These are phyloP conservation scores for Oncorhynchus nerka DNA, from an alignment of 2,113 vertebrate genomes.

Conservation along the genomic window DNA sequence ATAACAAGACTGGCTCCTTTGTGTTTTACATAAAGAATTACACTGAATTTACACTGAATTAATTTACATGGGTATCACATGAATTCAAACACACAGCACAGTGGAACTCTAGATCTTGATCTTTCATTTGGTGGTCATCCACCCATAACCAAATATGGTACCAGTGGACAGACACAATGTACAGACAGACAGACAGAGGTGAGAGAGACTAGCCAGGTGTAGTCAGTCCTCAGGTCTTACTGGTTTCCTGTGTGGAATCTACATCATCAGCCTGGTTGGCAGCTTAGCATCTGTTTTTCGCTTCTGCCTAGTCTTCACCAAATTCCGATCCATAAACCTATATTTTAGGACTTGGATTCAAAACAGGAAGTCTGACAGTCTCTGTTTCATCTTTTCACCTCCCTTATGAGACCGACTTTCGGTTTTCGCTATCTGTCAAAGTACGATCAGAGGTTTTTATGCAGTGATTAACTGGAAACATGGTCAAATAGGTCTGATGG, in stretches of 20 bases:
- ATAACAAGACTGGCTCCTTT: too few relatives aligned
- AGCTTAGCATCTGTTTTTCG: slow-evolving; percentile 3
- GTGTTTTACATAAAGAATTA: too few relatives aligned
- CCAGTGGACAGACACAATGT: too few relatives aligned
- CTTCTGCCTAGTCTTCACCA: neutral
- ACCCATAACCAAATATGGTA: too few relatives aligned
- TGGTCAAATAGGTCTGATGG: neutral
- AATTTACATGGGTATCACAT: too few relatives aligned
- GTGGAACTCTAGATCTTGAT: too few relatives aligned
- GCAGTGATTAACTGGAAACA: neutral
- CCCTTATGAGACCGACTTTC: neutral
- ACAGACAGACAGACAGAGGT: slow-evolving; percentile 32
- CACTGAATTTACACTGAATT: too few relatives aligned
- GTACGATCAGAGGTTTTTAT: neutral
- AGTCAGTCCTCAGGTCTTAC: slow-evolving; percentile 63
- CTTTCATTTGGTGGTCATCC: too few relatives aligned
- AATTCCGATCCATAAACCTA: neutral
- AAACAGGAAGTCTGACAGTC: neutral
- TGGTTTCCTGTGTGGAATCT: slow-evolving; percentile 9
- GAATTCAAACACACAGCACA: too few relatives aligned
- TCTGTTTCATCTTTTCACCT: neutral
- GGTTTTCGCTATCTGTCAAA: neutral
- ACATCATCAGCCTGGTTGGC: neutral
- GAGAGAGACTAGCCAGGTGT: slow-evolving; percentile 26
- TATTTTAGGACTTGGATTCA: neutral